phyloP scores from a whole-genome alignment of 2,797 vertebrate species.

The Iguana delicatissima region DNA sequence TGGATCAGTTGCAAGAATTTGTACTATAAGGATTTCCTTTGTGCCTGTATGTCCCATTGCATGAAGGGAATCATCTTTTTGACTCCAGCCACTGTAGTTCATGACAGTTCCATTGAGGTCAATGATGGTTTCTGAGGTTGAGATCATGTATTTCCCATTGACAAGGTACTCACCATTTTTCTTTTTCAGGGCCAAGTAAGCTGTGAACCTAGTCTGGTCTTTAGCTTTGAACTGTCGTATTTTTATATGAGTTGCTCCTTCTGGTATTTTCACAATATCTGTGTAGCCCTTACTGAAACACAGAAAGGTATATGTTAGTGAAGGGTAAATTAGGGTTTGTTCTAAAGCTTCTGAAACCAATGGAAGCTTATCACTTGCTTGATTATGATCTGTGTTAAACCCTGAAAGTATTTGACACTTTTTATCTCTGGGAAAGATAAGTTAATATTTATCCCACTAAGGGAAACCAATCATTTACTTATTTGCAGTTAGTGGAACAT shows the following conservation, averaged over 20 bases:
- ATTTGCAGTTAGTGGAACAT: background rate
- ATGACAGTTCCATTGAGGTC: conserved; percentile 93
- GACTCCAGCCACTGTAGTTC: conserved; percentile 99
- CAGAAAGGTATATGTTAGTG: conserved; percentile 20
- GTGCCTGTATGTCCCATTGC: conserved; percentile 93
- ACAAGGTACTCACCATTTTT: conserved; percentile 92
- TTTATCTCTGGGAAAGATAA: background rate
- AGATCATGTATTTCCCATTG: conserved; percentile 98
- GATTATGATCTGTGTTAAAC: background rate
- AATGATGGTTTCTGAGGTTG: conserved; percentile 94
- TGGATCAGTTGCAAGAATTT: conserved; percentile 94
- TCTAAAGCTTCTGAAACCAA: background rate
- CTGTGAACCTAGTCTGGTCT: conserved; percentile 92
- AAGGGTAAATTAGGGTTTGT: conserved; percentile 31
- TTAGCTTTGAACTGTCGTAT: conserved; percentile 95
- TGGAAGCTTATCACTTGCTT: background rate
- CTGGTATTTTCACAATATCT: conserved; percentile 94
- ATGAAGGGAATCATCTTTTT: conserved; percentile 92
- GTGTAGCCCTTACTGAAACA: conserved; percentile 93
- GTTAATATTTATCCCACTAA: background rate
- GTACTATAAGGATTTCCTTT: conserved; percentile 88
- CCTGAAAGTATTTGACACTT: conserved; percentile 16
- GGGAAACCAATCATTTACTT: background rate
- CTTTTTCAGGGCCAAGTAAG: conserved; percentile 93
- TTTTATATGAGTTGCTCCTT: conserved; percentile 95